phyloP scores from a whole-genome alignment of 2,888 invertebrate species.

The Tipula unca region DNA sequence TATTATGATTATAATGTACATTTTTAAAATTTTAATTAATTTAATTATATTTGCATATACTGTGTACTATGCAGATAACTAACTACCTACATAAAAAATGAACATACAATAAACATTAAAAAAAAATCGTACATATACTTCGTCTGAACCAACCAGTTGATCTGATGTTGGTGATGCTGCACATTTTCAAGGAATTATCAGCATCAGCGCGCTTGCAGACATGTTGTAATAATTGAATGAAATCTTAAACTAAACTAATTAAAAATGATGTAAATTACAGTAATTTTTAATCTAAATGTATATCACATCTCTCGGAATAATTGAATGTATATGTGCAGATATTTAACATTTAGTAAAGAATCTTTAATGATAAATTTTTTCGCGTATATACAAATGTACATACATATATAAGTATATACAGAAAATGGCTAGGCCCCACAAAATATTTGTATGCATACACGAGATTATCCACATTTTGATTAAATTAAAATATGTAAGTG shows the following conservation, averaged over 20 bases:
- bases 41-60: background rate
- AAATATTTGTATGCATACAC: background rate
- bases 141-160: background rate
- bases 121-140: background rate
- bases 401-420: background rate
- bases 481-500: background rate
- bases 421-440: background rate
- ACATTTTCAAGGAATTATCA: background rate
- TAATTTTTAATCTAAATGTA: too few species aligned
- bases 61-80: background rate
- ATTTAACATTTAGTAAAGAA: background rate
- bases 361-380: background rate
- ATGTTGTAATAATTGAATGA: too few species aligned
- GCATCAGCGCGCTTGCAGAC: background rate
- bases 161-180: background rate
- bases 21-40: background rate
- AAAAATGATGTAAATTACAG: background rate
- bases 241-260: background rate
- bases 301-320: too few species aligned
- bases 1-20: background rate
- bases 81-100: background rate
- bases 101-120: background rate
- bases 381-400: background rate
- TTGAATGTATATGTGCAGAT: too few species aligned
- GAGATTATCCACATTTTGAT: background rate